Conservation (phyloP, 2,888 invertebrate species). For the Phoenoteleia sp. region DNA sequence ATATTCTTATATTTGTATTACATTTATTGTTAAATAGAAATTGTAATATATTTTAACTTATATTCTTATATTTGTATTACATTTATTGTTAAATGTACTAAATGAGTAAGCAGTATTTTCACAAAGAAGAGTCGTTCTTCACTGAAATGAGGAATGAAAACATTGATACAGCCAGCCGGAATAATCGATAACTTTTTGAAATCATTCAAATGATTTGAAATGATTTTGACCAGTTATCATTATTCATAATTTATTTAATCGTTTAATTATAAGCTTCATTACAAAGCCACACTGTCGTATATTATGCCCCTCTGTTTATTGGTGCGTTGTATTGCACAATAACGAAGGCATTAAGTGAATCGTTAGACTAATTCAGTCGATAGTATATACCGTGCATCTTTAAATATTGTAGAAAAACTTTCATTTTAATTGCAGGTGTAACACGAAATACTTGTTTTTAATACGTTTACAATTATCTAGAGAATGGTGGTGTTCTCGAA, state of each 20-base stretch:
- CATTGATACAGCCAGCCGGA: background rate
- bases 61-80: conserved; percentile 58
- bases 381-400: background rate
- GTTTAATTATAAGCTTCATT: conserved; percentile 17
- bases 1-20: conserved; percentile 60
- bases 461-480: too few species aligned
- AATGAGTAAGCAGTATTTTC: conserved; percentile 34
- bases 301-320: conserved; percentile 22
- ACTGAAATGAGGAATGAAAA: background rate
- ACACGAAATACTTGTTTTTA: too few species aligned
- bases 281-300: conserved; percentile 9
- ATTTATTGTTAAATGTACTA: conserved; percentile 53
- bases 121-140: conserved; percentile 39
- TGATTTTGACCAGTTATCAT: background rate
- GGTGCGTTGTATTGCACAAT: conserved; percentile 17
- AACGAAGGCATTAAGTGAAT: conserved; percentile 16
- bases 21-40: conserved; percentile 59
- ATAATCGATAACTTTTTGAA: background rate
- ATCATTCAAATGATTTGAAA: background rate
- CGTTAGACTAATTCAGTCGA: conserved; percentile 3
- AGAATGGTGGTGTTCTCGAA: too few species aligned
- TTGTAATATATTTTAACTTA: too few species aligned
- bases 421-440: too few species aligned
- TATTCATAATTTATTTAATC: conserved; percentile 26
- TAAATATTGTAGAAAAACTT: background rate